Evolutionary conservation across 2,888 invertebrate genomes (phyloP), one percentile per base, ranked within the genome.

Genomic region (Andrena chrysosceles): DNA sequence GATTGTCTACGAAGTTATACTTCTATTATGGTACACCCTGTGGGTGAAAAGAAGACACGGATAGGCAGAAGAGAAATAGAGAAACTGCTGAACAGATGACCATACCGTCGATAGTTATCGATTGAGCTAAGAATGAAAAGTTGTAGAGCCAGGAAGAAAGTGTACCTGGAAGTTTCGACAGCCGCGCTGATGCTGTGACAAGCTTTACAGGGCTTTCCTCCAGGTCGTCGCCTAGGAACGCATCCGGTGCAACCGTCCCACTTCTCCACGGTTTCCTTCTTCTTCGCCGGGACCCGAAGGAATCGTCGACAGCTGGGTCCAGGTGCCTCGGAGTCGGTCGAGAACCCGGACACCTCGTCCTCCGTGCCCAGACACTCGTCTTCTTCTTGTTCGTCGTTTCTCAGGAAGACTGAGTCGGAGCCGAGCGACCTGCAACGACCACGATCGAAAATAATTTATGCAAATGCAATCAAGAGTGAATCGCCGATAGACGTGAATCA

Each of bases 301-400:
- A 91, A 94, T 91, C 90, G 93, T 87, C 87, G 93, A 89, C 91
- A 92, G 86, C 89, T 94, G 85, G 90, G 93, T 77, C 91, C 94
- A 64, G 90, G 93, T 83, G 89, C 96, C 87, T 97, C 97, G 91
- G 97, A 97, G 92, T 97, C 97, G 54, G 97, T 97, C 80, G 97
- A 97, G 92, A 97, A 96, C 90, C 97, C 97, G 91, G 97, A 97
- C 89, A 97, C 96, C 91, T 97, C 97, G 91, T 97, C 97, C 92
- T 98, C 97, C 20, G 98, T 98, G 89, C 97, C 97, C 88, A 96
- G 95, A 73, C 94, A 95, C 85, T 95, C 73, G 26, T 77, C 84
- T 13, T 42, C 42, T 16, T 42, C 42, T 23, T 84, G 80, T 13
- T 87, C 83, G 81, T 96, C 96, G 90, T 96, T 96, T 91, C 97